Evolutionary conservation across 2,888 invertebrate genomes (phyloP).

Genomic region (Bellardia pandia): DNA sequence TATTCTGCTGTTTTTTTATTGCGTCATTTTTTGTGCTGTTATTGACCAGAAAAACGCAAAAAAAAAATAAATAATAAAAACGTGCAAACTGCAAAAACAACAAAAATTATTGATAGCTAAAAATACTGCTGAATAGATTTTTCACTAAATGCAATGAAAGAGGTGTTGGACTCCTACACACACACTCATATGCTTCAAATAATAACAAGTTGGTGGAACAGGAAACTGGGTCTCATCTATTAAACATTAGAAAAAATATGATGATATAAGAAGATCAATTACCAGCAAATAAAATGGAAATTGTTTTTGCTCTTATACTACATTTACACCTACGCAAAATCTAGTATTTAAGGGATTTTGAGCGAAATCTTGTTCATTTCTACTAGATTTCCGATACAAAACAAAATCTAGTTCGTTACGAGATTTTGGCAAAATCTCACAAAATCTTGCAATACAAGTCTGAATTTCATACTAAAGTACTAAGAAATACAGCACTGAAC

Average conservation of each 20-base stretch:
- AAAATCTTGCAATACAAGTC: too few species aligned
- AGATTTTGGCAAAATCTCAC: too few species aligned
- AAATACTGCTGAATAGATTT: conserved; percentile 6
- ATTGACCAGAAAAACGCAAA: conserved; percentile 37
- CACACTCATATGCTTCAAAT: background rate
- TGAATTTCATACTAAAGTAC: too few species aligned
- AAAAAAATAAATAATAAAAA: background rate
- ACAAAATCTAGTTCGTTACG: too few species aligned
- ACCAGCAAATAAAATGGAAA: conserved; percentile 28
- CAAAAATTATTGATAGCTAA: background rate
- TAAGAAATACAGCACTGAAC: too few species aligned
- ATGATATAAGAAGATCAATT: conserved; percentile 12
- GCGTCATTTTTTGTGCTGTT: conserved; percentile 51
- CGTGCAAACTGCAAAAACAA: conserved; percentile 18
- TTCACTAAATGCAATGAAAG: background rate
- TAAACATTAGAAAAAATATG: background rate
- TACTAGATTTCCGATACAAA: too few species aligned
- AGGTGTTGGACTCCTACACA: too few species aligned
- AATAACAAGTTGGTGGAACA: background rate
- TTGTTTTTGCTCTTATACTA: conserved; percentile 16
- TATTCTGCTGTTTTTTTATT: conserved; percentile 47
- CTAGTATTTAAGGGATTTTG: too few species aligned
- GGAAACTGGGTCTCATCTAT: background rate
- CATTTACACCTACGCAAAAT: too few species aligned
- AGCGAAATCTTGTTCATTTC: too few species aligned